These are phyloP conservation scores for Thryonomys swinderianus DNA, from an alignment of 2,113 vertebrate species.

Conservation along the genomic window DNA sequence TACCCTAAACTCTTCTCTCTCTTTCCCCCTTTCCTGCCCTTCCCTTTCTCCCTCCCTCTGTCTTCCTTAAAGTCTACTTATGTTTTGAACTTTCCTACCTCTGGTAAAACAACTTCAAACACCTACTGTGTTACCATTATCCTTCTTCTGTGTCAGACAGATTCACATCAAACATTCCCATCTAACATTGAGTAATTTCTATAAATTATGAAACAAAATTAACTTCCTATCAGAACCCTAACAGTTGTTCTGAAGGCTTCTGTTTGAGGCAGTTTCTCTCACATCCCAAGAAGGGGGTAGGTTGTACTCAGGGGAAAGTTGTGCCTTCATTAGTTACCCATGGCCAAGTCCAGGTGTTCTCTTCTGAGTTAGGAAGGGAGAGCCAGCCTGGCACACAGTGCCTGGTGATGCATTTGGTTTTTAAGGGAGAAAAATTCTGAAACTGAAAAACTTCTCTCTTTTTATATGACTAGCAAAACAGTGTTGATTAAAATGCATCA, in stretches of 20 bases:
- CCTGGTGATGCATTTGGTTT: constrained; percentile 72
- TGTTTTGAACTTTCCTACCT: background rate
- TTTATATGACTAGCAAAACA: constrained; percentile 79
- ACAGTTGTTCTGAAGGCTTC: background rate
- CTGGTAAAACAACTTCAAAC: background rate
- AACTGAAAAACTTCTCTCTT: constrained; percentile 82
- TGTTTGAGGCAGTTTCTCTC: background rate
- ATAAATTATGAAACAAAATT: background rate
- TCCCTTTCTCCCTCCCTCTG: background rate
- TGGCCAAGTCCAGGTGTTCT: constrained; percentile 85
- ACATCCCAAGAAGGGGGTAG: constrained; percentile 34
- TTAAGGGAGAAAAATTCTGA: constrained; percentile 68
- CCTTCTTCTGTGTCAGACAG: background rate
- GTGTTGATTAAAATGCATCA: constrained; percentile 70
- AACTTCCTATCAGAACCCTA: constrained; percentile 27
- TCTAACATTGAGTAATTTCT: background rate
- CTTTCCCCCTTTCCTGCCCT: background rate
- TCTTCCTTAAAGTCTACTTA: background rate
- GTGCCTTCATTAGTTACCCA: constrained; percentile 80
- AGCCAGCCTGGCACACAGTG: constrained; percentile 60
- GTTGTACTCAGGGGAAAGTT: constrained; percentile 76
- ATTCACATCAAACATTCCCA: background rate
- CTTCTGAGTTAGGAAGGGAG: constrained; percentile 73
- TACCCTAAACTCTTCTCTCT: background rate
- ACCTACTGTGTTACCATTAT: background rate